These are phyloP conservation scores for Pterocles gutturalis DNA, from an alignment of 2,113 vertebrate genomes.

Conservation along the genomic window DNA sequence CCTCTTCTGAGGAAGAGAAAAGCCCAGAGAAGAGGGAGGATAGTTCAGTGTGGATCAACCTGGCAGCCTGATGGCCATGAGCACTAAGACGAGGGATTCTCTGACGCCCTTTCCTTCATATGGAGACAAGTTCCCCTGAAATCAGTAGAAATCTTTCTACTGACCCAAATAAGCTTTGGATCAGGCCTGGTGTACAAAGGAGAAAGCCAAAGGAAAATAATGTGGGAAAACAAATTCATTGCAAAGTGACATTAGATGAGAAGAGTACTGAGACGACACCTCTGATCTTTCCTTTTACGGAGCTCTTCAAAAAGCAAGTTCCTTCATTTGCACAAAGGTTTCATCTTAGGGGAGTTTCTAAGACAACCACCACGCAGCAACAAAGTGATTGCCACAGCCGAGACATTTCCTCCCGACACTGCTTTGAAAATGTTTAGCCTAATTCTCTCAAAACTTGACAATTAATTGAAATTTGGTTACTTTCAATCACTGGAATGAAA, in stretches of 20 bases:
- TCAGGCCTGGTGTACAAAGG: background rate
- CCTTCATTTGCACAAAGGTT: background rate
- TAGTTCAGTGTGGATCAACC: fast-evolving
- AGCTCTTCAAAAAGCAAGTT: background rate
- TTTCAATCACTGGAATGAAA: background rate
- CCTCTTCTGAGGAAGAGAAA: background rate
- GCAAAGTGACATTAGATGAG: background rate
- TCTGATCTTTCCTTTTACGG: constrained; percentile 24
- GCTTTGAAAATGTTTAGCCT: constrained; percentile 37
- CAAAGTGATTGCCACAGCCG: background rate
- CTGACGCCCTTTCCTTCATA: background rate
- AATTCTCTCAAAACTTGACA: constrained; percentile 40
- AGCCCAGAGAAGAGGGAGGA: background rate
- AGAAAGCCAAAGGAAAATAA: background rate
- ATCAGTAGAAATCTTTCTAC: background rate
- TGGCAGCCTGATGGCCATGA: background rate
- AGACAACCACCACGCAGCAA: background rate
- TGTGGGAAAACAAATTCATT: background rate
- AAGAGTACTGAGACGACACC: background rate
- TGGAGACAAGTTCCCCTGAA: background rate
- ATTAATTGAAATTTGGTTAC: constrained; percentile 26
- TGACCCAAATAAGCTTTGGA: background rate
- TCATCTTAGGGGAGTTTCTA: background rate
- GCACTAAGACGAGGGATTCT: background rate
- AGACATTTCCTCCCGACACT: background rate